Base-by-base conservation (phyloP, 2,113 vertebrate genomes). In the Gymnocephalus cernua region DNA sequence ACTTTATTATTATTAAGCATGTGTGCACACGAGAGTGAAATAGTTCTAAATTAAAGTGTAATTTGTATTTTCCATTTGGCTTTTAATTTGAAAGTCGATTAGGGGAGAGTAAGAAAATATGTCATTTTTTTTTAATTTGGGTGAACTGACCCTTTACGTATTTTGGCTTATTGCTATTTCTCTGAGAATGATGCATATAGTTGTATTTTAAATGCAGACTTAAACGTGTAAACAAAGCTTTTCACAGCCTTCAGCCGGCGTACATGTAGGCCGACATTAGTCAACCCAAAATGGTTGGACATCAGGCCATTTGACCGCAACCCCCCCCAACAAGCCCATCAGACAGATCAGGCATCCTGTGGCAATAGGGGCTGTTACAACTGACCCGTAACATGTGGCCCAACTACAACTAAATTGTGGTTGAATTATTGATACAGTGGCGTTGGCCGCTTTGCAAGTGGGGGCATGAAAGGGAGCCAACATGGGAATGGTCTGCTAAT, bases 351-450 rank as follows among this genome's bases (percentile, higher is more conserved):
- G 77, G 66, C 85, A 66, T 83, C 76, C 82, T 54, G 63, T 66
- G 64, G 86, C 82, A 80, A 57, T 6, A 74, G 50, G 12, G 56
- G 56, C 85, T 47, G 69, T 86, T 92, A 80, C 87, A 88, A 91
- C 89, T 92, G 92, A 93, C 91, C 93, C 79, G 79, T 92, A 91
- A 92, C 92, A 91, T 91, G 91, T 86, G 87, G 88, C 89, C 79
- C 88, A 81, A 93, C 91, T 89, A 86, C 88, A 91, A 74, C 93
- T 93, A 94, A 93, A 94, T 92, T 91, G 91, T 92, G 90, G 91
- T 88, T 94, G 91, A 94, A 94, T 93, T 93, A 94, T 94, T 94
- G 90, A 94, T 93, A 91, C 86, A 83, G 85, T 87, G 86, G 90
- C 80, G 88, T 91, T 10, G 75, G 86, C 84, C 85, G 82, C 90